These are phyloP conservation scores for Carabus problematicus DNA, from an alignment of 2,888 invertebrate genomes.

Conservation along the genomic window DNA sequence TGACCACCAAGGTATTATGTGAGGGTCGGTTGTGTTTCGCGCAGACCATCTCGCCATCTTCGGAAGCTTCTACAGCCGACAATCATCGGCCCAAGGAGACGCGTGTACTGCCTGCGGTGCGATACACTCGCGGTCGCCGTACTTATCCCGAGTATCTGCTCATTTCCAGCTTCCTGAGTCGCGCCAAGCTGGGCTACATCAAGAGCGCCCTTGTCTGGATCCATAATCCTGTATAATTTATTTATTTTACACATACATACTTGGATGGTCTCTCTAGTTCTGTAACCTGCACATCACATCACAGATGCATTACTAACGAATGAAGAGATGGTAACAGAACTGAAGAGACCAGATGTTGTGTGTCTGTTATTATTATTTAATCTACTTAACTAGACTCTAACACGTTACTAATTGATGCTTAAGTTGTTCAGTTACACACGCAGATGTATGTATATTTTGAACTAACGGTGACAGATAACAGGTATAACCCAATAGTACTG, in stretches of 20 bases:
- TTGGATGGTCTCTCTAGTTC: too few relatives aligned
- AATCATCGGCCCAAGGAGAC: conserved; percentile 12
- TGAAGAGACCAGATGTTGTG: too few relatives aligned
- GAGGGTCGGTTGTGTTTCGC: conserved; percentile 62
- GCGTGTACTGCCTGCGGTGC: background rate
- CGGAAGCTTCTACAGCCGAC: conserved; percentile 6
- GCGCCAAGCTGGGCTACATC: conserved; percentile 68
- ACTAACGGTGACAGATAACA: too few relatives aligned
- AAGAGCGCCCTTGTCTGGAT: conserved; percentile 72
- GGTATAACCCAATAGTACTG: conserved; percentile 19
- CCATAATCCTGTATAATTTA: conserved; percentile 52
- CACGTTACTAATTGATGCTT: too few relatives aligned
- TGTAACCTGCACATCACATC: too few relatives aligned
- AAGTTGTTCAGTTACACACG: too few relatives aligned
- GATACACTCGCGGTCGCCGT: conserved; percentile 59
- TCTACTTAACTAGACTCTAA: too few relatives aligned
- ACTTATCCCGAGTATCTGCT: conserved; percentile 76
- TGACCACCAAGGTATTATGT: conserved; percentile 77
- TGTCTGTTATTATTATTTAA: too few relatives aligned
- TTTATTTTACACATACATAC: too few relatives aligned
- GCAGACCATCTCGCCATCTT: conserved; percentile 9
- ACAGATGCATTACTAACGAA: too few relatives aligned
- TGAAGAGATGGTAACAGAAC: too few relatives aligned
- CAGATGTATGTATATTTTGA: too few relatives aligned
- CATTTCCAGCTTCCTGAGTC: conserved; percentile 72